These are phyloP conservation scores for Monodelphis domestica DNA, from an alignment of 2,797 vertebrate genomes.

Conservation along the genomic window DNA sequence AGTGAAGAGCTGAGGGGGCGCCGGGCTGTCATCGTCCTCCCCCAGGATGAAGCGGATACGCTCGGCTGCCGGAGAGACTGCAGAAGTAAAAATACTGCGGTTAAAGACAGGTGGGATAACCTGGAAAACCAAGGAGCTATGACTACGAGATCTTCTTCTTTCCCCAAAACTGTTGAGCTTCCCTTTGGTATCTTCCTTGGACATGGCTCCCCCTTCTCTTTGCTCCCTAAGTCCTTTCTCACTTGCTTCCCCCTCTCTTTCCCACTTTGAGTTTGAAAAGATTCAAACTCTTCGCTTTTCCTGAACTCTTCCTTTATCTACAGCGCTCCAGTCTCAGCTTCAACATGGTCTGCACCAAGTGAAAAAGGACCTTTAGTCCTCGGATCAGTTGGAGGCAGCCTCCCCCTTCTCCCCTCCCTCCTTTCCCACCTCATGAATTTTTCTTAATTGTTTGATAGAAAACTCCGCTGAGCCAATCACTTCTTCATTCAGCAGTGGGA, in stretches of 20 bases:
- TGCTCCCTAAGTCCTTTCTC: constrained; percentile 73
- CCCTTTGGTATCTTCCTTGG: constrained; percentile 82
- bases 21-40: constrained; percentile 95
- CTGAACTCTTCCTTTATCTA: constrained; percentile 66
- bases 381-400: constrained; percentile 78
- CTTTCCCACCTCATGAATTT: constrained; percentile 61
- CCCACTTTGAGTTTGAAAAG: constrained; percentile 70
- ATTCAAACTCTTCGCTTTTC: constrained; percentile 62
- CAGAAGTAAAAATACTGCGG: constrained; percentile 93
- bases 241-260: constrained; percentile 72
- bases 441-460: constrained; percentile 79
- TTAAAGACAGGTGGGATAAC: constrained; percentile 88
- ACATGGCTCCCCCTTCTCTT: constrained; percentile 84
- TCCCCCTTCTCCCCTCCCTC: constrained; percentile 50
- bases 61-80: constrained; percentile 97
- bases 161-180: constrained; percentile 85
- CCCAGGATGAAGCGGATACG: constrained; percentile 98
- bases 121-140: constrained; percentile 80
- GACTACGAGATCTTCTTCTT: constrained; percentile 82
- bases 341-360: constrained; percentile 30
- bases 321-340: constrained; percentile 61
- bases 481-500: constrained; percentile 72
- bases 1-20: constrained; percentile 97
- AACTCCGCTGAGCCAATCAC: constrained; percentile 83
- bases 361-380: constrained; percentile 78